These are phyloP conservation scores for Benitochromis conjunctus DNA, from an alignment of 2,113 vertebrate genomes.

Conservation along the genomic window DNA sequence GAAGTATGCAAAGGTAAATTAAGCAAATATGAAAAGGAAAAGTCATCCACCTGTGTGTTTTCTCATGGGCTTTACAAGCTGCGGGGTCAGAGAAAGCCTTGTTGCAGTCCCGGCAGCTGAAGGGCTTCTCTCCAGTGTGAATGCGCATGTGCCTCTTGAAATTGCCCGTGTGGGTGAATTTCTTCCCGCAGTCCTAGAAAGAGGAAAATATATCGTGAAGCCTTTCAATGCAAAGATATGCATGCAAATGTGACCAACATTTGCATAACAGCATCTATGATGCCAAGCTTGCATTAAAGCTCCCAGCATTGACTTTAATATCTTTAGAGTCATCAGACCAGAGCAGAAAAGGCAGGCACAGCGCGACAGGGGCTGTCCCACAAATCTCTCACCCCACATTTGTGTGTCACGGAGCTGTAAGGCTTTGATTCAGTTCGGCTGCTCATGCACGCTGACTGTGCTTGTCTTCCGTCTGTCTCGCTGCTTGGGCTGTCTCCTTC, in stretches of 20 bases:
- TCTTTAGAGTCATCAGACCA: not conserved
- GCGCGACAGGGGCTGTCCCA: not conserved
- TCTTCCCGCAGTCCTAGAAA: slow-evolving; percentile 90
- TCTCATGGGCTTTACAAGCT: slow-evolving; percentile 96
- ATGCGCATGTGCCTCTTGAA: slow-evolving; percentile 97
- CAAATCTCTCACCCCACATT: slow-evolving; percentile 84
- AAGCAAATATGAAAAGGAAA: not conserved
- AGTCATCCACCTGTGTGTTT: slow-evolving; percentile 86
- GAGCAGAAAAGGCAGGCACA: not conserved
- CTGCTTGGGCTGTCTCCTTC: slow-evolving; percentile 57
- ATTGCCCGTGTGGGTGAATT: slow-evolving; percentile 96
- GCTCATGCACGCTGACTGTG: slow-evolving; percentile 71
- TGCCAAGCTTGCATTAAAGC: not conserved
- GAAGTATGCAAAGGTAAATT: not conserved
- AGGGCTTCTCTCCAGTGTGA: slow-evolving; percentile 96
- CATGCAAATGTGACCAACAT: not conserved
- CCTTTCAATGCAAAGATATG: not conserved
- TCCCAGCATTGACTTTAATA: not conserved
- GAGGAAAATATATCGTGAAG: not conserved
- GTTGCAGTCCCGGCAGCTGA: slow-evolving; percentile 90
- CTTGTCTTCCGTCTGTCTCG: slow-evolving; percentile 58
- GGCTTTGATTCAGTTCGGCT: slow-evolving; percentile 88
- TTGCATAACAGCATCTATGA: not conserved
- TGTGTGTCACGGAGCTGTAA: slow-evolving; percentile 91
- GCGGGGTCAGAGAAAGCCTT: slow-evolving; percentile 96